phyloP scores from a whole-genome alignment of 2,113 vertebrate species.

The Pteruthius melanotis region DNA sequence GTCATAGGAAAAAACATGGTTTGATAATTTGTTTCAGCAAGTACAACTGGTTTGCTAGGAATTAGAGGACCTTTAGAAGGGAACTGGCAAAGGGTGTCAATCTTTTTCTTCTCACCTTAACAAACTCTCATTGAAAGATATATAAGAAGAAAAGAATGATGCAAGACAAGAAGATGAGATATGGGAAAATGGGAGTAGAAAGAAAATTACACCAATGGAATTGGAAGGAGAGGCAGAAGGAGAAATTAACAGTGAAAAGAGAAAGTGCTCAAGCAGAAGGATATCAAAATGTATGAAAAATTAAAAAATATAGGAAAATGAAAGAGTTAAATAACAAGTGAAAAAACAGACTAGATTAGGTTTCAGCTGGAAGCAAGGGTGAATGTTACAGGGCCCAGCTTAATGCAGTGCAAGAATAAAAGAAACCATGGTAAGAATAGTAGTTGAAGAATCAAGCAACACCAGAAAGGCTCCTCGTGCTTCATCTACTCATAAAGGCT shows the following conservation, averaged over 20 bases:
- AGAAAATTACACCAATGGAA: background rate
- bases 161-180: background rate
- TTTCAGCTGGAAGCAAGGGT: background rate
- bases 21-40: background rate
- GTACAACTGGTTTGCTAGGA: background rate
- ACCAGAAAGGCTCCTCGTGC: background rate
- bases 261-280: background rate
- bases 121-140: background rate
- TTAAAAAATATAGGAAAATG: accelerated
- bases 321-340: background rate
- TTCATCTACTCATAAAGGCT: background rate
- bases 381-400: background rate
- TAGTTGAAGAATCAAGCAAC: background rate
- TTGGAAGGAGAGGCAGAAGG: background rate
- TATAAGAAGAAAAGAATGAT: background rate
- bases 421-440: background rate
- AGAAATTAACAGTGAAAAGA: background rate
- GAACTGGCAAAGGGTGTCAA: background rate
- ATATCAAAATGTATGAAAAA: accelerated
- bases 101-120: background rate
- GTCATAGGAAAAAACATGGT: background rate
- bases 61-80: background rate
- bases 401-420: background rate
- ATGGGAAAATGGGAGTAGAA: background rate
- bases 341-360: background rate